Evolutionary conservation across 2,113 vertebrate species (phyloP).

Genomic region (Gyps fulvus): DNA sequence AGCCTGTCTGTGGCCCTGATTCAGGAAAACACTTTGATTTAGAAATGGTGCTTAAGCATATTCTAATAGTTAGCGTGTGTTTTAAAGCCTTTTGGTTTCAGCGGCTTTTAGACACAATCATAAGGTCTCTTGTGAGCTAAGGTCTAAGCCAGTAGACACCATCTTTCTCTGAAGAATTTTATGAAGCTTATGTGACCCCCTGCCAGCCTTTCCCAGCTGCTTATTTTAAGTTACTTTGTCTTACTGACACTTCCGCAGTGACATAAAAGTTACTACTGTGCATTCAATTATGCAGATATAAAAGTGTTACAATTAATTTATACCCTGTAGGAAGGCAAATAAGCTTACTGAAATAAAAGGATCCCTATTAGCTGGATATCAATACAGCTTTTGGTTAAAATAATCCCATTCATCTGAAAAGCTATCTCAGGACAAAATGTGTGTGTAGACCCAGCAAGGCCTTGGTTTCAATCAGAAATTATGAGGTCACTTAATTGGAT

Average conservation of each 20-base stretch:
- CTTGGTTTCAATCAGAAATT: not conserved
- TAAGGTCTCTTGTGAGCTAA: not conserved
- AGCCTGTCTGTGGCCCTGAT: not conserved
- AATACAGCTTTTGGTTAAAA: not conserved
- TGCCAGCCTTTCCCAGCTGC: not conserved
- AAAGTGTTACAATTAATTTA: not conserved
- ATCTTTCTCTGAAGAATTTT: not conserved
- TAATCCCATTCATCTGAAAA: not conserved
- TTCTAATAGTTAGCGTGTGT: not conserved
- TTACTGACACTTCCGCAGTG: not conserved
- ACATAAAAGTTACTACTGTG: not conserved
- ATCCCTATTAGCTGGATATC: not conserved
- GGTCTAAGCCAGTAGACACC: not conserved
- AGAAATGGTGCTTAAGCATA: not conserved
- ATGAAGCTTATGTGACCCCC: not conserved
- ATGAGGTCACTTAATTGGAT: not conserved
- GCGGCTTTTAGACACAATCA: not conserved
- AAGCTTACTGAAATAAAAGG: not conserved
- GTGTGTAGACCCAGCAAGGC: not conserved
- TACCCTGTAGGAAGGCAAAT: not conserved
- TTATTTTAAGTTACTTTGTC: not conserved
- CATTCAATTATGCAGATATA: not conserved
- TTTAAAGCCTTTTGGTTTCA: not conserved
- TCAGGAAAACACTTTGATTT: not conserved
- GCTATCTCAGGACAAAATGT: not conserved